Evolutionary conservation across 1,140 invertebrate species (phyloP), one percentile per base, ranked within the genome.

Genomic region (Trypoxylus dichotomus): DNA sequence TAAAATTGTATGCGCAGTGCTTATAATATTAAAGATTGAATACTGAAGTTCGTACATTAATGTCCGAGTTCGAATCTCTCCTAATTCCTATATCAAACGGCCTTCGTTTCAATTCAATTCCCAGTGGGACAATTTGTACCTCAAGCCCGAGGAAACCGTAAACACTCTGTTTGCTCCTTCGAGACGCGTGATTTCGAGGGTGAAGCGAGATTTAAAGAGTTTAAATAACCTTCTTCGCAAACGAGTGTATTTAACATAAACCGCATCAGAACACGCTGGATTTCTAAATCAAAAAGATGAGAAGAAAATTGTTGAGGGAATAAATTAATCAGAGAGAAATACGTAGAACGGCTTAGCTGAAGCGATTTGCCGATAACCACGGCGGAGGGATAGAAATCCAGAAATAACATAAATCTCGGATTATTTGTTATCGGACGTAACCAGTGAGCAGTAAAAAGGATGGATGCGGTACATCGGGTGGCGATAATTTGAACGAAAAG

Each of bases 331-430:
- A 54, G 47, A 19, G 47, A 7, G 32, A 37, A 37, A 37, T 37
- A 37, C 15, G 47, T 0, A 19, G 19, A 21, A 54, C 47, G 47
- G 47, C 47, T 54, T 54, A 54, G 47, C 47, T 0, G 3, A 54
- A 54, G 7, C 47, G 47, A 54, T 54, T 54, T 15, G 15, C 47
- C 15, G 47, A 54, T 54, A 54, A 54, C 47, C 47, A n/a, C 15
- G 19, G 19, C 47, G 54, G 24, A 27, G 63, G 63, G 29, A 32
- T 71, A 32, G 25, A 25, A 71, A 71, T 71, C 63, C 63, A 29
- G 63, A 71, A 71, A 71, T 71, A 32, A 71, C 63, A 71, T 71
- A 71, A 71, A 71, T 71, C 63, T 32, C n/a, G 24, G 63, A 71
- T 71, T 71, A 71, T n/a, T 71, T 24, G n/a, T 71, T 71, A 71